Conservation (phyloP, 2,797 vertebrate genomes). For the Aulostomus chinensis region DNA sequence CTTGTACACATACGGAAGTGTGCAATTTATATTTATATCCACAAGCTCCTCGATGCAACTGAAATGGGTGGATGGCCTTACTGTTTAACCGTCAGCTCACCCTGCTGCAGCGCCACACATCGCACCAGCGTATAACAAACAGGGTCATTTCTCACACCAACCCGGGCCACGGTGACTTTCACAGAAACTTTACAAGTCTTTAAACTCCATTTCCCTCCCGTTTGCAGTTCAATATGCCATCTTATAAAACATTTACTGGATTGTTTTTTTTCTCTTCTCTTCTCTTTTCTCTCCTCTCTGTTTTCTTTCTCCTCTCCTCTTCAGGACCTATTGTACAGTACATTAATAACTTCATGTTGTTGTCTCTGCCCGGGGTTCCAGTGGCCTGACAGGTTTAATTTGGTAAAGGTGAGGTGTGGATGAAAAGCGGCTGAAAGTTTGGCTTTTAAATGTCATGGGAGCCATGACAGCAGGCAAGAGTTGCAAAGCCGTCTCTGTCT, state of each 20-base stretch:
- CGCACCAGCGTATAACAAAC: constrained; percentile 18
- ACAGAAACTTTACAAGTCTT: constrained; percentile 26
- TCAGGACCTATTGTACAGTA: background rate
- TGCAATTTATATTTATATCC: background rate
- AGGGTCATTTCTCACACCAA: constrained; percentile 14
- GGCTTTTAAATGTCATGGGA: constrained; percentile 70
- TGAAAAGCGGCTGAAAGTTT: constrained; percentile 42
- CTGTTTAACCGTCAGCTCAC: no score
- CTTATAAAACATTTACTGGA: constrained; percentile 51
- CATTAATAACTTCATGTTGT: background rate
- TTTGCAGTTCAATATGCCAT: constrained; percentile 19
- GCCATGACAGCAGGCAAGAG: constrained; percentile 30
- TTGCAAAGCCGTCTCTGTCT: constrained; percentile 14
- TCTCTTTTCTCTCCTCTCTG: background rate
- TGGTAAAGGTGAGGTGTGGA: constrained; percentile 33
- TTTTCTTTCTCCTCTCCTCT: background rate
- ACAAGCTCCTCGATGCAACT: no score
- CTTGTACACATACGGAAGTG: background rate
- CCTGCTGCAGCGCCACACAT: no score
- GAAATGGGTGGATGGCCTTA: no score
- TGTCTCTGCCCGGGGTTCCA: constrained; percentile 5
- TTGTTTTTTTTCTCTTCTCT: constrained; percentile 2
- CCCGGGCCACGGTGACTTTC: constrained; percentile 10
- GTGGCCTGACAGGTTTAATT: constrained; percentile 41
- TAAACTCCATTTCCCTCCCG: constrained; percentile 28